Evolutionary conservation across 2,797 vertebrate genomes (phyloP), one percentile per base, ranked within the genome.

Genomic region (Scyliorhinus canicula): DNA sequence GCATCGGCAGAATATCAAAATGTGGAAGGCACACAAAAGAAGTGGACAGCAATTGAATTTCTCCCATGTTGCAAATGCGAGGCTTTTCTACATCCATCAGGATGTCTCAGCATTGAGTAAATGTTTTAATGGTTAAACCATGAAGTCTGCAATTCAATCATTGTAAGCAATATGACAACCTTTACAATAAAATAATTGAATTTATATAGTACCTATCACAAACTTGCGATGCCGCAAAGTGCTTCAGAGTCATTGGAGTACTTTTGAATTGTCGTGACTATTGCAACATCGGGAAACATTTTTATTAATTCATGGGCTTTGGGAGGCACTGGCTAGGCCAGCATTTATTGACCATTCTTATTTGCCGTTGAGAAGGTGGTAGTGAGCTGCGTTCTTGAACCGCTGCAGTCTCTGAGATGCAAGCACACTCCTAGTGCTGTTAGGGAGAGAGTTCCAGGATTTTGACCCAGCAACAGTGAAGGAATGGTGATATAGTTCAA

Each of bases 1-100:
- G 88, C 88, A 44, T 91, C 44, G 26, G n/a, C 88, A 44, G 88
- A 65, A 65, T 91, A 65, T 91, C 88, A 63, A n/a, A 91, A 57
- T 65, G 88, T 65, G 57, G 88, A 60, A 40, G 16, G n/a, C 8
- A 26, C 60, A 91, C 88, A 65, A 91, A 91, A 91, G 85, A 60
- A 88, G 50, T 40, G 57, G n/a, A 35, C 35, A n/a, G 35, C 31
- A 63, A 63, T 91, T 40, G 57, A 91, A 91, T 91, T 91, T 91
- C 57, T 65, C 88, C n/a, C 24, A 3, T 91, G 88, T 91, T 65
- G 88, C 57, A 65, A 40, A 65, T 65, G 52, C 16, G 60, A 44
- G 88, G 44, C 44, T 60, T 63, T 91, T 24, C 60, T 91, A 24
- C 88, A 65, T 91, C 60, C n/a, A 91, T 40, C 60, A 40, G n/a